phyloP scores from a whole-genome alignment of 2,797 vertebrate species.

The Chaetodon trifasciatus region DNA sequence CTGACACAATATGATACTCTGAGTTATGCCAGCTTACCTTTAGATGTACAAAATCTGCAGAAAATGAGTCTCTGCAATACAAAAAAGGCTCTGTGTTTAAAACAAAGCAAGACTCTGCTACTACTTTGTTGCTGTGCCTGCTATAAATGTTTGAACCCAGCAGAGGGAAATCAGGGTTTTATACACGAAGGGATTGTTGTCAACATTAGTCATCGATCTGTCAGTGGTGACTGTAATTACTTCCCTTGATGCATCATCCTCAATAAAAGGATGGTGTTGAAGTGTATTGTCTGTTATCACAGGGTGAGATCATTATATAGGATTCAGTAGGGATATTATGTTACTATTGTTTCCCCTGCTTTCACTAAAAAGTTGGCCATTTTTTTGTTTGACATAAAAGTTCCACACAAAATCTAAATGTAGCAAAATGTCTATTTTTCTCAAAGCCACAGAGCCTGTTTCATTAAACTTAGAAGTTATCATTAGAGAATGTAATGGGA shows the following conservation, averaged over 20 bases:
- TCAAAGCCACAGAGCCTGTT: conserved; percentile 13
- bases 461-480: conserved; percentile 30
- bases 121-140: conserved; percentile 36
- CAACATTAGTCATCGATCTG: conserved; percentile 80
- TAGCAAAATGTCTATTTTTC: conserved; percentile 26
- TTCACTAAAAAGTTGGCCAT: conserved; percentile 20
- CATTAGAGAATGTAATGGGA: conserved; percentile 32
- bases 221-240: conserved; percentile 79
- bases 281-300: conserved; percentile 70
- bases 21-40: conserved; percentile 74
- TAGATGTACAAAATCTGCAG: conserved; percentile 37
- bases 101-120: conserved; percentile 37
- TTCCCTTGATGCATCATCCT: conserved; percentile 76
- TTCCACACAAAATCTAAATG: conserved; percentile 28
- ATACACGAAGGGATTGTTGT: conserved; percentile 75
- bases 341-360: conserved; percentile 29
- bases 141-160: conserved; percentile 56
- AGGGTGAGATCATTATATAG: conserved; percentile 74
- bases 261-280: conserved; percentile 69
- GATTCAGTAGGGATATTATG: conserved; percentile 44
- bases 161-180: conserved; percentile 72
- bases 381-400: conserved; percentile 34
- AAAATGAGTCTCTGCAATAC: conserved; percentile 43
- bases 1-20: conserved; percentile 31
- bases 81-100: conserved; percentile 39